Conservation (phyloP, 2,113 vertebrate species). For the Seriola quinqueradiata region DNA sequence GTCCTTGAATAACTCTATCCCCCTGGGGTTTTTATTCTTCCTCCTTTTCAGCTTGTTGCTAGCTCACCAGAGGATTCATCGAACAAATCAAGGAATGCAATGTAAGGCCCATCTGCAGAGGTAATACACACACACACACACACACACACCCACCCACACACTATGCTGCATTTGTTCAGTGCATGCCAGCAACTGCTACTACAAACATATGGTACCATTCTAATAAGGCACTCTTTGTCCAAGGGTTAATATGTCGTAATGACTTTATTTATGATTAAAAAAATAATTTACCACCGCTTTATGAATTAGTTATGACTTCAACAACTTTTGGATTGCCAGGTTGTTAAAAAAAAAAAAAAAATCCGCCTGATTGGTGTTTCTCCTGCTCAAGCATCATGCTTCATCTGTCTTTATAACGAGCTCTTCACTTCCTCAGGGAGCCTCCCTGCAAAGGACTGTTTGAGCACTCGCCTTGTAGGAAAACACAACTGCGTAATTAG, state of each 20-base stretch:
- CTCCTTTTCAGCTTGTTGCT: background rate
- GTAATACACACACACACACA: background rate
- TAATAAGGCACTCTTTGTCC: background rate
- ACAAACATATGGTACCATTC: background rate
- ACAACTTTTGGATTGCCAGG: background rate
- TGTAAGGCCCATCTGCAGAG: conserved; percentile 16
- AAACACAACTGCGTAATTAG: background rate
- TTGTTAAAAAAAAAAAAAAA: background rate
- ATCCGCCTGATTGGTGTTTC: background rate
- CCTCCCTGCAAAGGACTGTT: background rate
- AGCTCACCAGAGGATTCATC: conserved; percentile 16
- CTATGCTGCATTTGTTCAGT: background rate
- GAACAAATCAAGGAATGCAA: conserved; percentile 39
- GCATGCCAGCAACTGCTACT: background rate
- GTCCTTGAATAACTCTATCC: background rate
- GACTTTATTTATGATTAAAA: background rate
- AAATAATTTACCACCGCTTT: background rate
- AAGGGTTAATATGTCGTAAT: no score
- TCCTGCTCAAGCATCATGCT: background rate
- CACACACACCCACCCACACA: background rate
- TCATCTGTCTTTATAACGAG: background rate
- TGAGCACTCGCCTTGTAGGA: background rate
- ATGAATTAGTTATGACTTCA: background rate
- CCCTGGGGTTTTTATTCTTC: background rate
- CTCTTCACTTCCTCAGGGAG: background rate